Evolutionary conservation across 2,888 invertebrate species (phyloP).

Genomic region (Zeuzera pyrina): DNA sequence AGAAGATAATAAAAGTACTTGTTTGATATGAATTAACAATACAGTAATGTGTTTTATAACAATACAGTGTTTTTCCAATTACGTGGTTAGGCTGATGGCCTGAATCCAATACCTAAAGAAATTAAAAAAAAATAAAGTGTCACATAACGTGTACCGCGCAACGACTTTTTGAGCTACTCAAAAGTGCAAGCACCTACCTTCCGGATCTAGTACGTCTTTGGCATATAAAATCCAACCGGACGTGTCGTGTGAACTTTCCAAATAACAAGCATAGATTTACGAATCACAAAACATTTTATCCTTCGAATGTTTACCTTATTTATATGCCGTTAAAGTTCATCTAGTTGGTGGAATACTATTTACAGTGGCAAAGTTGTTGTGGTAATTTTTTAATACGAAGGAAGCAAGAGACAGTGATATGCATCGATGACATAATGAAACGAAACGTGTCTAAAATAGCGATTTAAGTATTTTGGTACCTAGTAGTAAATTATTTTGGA

Average conservation of each 20-base stretch:
- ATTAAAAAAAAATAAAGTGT: too few relatives aligned
- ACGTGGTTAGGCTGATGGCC: too few relatives aligned
- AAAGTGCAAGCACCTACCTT: conserved; percentile 12
- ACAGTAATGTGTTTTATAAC: too few relatives aligned
- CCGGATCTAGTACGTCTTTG: conserved; percentile 10
- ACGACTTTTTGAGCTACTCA: too few relatives aligned
- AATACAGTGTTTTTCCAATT: too few relatives aligned
- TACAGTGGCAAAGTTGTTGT: not conserved
- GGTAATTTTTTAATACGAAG: conserved; percentile 22
- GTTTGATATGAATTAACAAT: too few relatives aligned
- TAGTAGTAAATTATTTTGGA: conserved; percentile 18
- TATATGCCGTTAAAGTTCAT: too few relatives aligned
- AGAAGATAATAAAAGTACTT: too few relatives aligned
- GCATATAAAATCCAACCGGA: conserved; percentile 13
- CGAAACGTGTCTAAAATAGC: conserved; percentile 22
- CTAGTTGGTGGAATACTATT: not conserved
- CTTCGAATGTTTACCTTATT: not conserved
- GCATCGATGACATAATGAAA: conserved; percentile 28
- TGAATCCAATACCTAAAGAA: too few relatives aligned
- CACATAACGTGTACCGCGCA: too few relatives aligned
- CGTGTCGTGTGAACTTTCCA: conserved; percentile 8
- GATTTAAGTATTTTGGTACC: conserved; percentile 20
- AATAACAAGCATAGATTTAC: conserved; percentile 1
- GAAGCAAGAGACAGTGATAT: conserved; percentile 18
- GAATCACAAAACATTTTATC: not conserved